Evolutionary conservation across 2,888 invertebrate species (phyloP).

Genomic region (Iselma pallidipennis): DNA sequence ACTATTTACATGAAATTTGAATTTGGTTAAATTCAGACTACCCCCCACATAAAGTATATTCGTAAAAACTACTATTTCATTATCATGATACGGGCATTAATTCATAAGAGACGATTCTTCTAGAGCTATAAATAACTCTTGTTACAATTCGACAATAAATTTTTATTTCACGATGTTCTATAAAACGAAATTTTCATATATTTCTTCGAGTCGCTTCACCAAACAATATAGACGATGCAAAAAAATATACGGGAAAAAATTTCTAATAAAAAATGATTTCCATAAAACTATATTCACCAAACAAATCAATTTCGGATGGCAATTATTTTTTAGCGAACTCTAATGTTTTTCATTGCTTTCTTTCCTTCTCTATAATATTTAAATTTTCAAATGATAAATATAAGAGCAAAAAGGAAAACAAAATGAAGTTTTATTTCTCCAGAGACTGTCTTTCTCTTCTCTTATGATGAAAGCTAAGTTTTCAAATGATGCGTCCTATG

Average conservation of each 20-base stretch:
- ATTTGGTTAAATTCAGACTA: background rate
- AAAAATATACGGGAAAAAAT: background rate
- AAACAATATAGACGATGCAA: background rate
- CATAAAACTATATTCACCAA: background rate
- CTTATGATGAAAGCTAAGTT: background rate
- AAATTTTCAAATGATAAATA: background rate
- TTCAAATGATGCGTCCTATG: background rate
- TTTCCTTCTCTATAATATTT: too few relatives aligned
- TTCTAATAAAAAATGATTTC: background rate
- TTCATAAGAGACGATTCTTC: background rate
- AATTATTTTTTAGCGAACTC: background rate
- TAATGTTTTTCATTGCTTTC: too few relatives aligned
- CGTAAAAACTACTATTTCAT: background rate
- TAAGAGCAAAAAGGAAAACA: background rate
- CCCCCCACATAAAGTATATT: background rate
- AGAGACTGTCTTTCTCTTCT: background rate
- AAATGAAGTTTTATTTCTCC: conserved; percentile 3
- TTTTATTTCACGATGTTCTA: background rate
- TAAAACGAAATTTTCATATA: background rate
- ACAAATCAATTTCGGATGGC: background rate
- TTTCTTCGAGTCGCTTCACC: background rate
- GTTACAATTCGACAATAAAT: background rate
- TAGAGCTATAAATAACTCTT: background rate
- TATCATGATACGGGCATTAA: background rate
- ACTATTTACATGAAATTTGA: background rate